Evolutionary conservation across 2,797 vertebrate species (phyloP), one percentile per base, ranked within the genome.

Genomic region (Bovichtus variegatus): DNA sequence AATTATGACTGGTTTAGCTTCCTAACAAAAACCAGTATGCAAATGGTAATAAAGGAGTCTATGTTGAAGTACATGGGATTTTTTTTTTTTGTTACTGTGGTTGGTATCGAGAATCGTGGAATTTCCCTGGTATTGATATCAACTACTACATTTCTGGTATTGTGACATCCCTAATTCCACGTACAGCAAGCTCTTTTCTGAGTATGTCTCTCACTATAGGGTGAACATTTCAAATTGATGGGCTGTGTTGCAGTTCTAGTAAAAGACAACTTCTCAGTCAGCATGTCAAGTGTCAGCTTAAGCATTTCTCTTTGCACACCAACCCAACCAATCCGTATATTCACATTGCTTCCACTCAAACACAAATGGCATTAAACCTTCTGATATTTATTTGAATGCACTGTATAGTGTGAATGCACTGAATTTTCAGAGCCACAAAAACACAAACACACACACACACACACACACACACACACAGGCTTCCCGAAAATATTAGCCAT

Each of bases 281-380:
- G 61, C 29, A 71, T 78, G 72, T 82, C 74, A 78, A 67, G 76
- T 80, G 70, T 87, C 82, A 81, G 71, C 71, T 80, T 72, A 68
- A 65, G 74, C 40, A 44, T 72, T 87, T 75, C 78, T 84, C 72
- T 74, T 51, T 58, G 47, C 73, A 76, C 71, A 78, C 40, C 62
- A 61, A 67, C 54, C 71, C 43, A 58, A 49, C 75, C 58, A 60
- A 76, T 74, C 19, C 58, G 29, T 29, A 75, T 81, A 75, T 81
- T 77, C 60, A 67, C 7, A 6, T 15, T 25, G 34, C 71, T 69
- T 80, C 31, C 47, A 60, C 67, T 55, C 47, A 58, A 27, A 76
- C 58, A 62, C n/a, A 71, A 57, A 64, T 49, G 53, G 40, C 76
- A 81, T 67, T 72, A 57, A 76, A 81, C 82, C 9, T 51, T 51